phyloP scores from a whole-genome alignment of 53 echinoderm and acorn worm species.

The Antedon mediterranea region DNA sequence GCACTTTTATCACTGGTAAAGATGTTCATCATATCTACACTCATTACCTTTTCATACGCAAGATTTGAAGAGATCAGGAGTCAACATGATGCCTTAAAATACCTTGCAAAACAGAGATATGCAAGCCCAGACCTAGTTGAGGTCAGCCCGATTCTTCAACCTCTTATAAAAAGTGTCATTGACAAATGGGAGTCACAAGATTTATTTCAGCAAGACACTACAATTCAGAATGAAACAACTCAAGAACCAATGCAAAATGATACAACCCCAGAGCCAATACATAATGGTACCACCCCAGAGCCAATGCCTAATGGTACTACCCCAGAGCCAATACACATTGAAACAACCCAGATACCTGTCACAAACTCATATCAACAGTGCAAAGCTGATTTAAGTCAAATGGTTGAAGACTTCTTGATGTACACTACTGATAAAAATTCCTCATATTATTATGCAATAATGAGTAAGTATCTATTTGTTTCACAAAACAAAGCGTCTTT shows the following conservation, averaged over 20 bases:
- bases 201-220: too few species aligned
- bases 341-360: not conserved
- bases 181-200: not conserved
- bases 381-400: not conserved
- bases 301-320: not conserved
- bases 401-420: not conserved
- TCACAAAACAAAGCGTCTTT: too few species aligned
- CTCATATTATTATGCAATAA: not conserved
- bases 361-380: not conserved
- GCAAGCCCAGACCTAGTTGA: not conserved
- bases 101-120: not conserved
- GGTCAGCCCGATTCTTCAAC: not conserved
- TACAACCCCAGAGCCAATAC: not conserved
- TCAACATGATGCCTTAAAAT: not conserved
- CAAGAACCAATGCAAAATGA: too few species aligned
- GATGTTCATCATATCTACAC: not conserved
- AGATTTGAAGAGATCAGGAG: not conserved
- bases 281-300: not conserved
- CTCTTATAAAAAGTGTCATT: not conserved
- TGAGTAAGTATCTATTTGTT: not conserved
- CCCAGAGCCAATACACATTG: too few species aligned
- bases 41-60: not conserved
- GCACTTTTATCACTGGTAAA: not conserved
- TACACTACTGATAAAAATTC: not conserved
- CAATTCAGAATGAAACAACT: too few species aligned